Evolutionary conservation across 2,888 invertebrate genomes (phyloP).

Genomic region (Drosophila sordidula): DNA sequence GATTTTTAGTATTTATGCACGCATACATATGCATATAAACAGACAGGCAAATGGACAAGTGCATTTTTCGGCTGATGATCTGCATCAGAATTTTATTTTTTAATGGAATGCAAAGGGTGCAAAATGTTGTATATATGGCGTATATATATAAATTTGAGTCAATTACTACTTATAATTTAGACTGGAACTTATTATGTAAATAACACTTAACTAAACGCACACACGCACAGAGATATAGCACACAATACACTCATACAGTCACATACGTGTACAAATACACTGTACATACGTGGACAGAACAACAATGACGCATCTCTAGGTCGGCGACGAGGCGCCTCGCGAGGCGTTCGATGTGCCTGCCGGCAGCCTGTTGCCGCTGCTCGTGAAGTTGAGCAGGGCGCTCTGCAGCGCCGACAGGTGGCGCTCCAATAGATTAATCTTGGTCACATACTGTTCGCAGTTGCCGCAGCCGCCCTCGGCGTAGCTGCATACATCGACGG

Average conservation of each 20-base stretch:
- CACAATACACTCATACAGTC: background rate
- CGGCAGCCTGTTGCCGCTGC: background rate
- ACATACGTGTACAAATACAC: too few relatives aligned
- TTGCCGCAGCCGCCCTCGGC: constrained; percentile 22
- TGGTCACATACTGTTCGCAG: constrained; percentile 31
- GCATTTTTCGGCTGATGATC: background rate
- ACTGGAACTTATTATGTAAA: constrained; percentile 1
- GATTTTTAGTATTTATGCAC: background rate
- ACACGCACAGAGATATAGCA: background rate
- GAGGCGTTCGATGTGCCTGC: background rate
- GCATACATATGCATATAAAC: too few relatives aligned
- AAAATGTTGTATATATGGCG: background rate
- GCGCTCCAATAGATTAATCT: constrained; percentile 22
- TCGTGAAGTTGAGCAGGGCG: background rate
- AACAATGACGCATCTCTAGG: background rate
- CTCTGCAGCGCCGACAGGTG: constrained; percentile 7
- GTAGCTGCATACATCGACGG: background rate
- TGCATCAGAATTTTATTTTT: background rate
- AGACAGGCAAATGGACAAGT: too few relatives aligned
- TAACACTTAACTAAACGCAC: constrained; percentile 9
- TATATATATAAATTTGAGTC: constrained; percentile 1
- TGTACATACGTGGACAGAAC: background rate
- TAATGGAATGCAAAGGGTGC: background rate
- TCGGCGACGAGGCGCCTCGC: background rate
- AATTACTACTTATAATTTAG: constrained; percentile 27